These are phyloP conservation scores for Norana najaformis DNA, from an alignment of 2,888 invertebrate species.

Conservation along the genomic window DNA sequence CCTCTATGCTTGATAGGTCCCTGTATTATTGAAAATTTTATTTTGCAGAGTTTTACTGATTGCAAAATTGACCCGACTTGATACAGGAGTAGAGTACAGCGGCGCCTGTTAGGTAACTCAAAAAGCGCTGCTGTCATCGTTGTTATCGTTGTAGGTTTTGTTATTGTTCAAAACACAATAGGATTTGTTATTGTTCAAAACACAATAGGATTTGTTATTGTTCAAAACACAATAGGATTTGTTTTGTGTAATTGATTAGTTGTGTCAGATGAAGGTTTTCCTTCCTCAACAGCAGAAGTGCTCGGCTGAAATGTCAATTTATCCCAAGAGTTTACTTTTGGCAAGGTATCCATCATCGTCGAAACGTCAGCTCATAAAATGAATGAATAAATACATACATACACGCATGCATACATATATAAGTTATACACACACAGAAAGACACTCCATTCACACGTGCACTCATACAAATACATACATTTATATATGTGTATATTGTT, in stretches of 20 bases:
- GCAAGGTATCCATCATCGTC: background rate
- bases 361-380: background rate
- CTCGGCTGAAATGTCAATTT: background rate
- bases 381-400: background rate
- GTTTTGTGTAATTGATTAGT: background rate
- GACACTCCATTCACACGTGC: too few relatives aligned
- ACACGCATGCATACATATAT: background rate
- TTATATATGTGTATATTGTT: too few relatives aligned
- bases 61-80: background rate
- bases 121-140: background rate
- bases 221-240: background rate
- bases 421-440: too few relatives aligned
- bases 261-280: background rate
- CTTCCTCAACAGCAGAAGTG: background rate
- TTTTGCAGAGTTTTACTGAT: background rate
- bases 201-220: background rate
- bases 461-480: background rate
- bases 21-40: too few relatives aligned
- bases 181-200: background rate
- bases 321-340: background rate
- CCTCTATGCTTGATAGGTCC: too few relatives aligned
- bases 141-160: background rate
- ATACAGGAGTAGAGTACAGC: background rate
- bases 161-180: too few relatives aligned
- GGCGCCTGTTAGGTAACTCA: background rate